Evolutionary conservation across 2,113 vertebrate genomes (phyloP).

Genomic region (Epinephelus lanceolatus): DNA sequence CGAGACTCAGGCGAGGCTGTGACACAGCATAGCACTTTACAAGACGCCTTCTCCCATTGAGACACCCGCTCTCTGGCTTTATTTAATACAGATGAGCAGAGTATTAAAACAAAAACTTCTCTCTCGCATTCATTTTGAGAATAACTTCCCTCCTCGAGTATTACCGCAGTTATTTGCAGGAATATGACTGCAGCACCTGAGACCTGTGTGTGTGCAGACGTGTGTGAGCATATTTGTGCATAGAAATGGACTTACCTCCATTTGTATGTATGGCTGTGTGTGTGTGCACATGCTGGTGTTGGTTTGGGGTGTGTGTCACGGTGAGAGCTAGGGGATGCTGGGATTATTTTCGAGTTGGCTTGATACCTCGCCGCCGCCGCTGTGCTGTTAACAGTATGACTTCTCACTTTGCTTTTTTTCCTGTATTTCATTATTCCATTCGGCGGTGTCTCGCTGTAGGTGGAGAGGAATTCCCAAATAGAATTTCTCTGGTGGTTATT

Average conservation of each 20-base stretch:
- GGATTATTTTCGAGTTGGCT: slow-evolving; percentile 33
- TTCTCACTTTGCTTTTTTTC: slow-evolving; percentile 11
- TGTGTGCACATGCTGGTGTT: not conserved
- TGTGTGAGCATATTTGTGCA: not conserved
- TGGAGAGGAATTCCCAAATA: slow-evolving; percentile 52
- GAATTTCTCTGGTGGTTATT: slow-evolving; percentile 44
- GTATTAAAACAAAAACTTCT: slow-evolving; percentile 29
- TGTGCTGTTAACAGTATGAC: slow-evolving; percentile 17
- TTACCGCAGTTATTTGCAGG: not conserved
- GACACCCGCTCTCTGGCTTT: not conserved
- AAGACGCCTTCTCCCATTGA: not conserved
- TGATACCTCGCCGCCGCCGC: not conserved
- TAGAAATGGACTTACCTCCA: slow-evolving; percentile 4
- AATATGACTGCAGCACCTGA: slow-evolving; percentile 21
- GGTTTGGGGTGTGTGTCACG: not conserved
- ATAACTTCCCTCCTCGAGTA: not conserved
- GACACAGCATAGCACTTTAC: not conserved
- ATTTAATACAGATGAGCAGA: not conserved
- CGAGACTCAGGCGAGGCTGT: slow-evolving; percentile 6
- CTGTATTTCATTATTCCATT: slow-evolving; percentile 35
- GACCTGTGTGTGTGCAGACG: not conserved
- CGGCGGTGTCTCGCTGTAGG: not conserved
- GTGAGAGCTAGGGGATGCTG: slow-evolving; percentile 24
- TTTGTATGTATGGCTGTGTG: not conserved
- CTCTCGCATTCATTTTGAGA: slow-evolving; percentile 1